A percentile compares a stretch with the other conserved stretches of the same genome.
phyloP scores from a whole-genome alignment of 2,113 vertebrate genomes.

The Gobiocypris rarus region DNA sequence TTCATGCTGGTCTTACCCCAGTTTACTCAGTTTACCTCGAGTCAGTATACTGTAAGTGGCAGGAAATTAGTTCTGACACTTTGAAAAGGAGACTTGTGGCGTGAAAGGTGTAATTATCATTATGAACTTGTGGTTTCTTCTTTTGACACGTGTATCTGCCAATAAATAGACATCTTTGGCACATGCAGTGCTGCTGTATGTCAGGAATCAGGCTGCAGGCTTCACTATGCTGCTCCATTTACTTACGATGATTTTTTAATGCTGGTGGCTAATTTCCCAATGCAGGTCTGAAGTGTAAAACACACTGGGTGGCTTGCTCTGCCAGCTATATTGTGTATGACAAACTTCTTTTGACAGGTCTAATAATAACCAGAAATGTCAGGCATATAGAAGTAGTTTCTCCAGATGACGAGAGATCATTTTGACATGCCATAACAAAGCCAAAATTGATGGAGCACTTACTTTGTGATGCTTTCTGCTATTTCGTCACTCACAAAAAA shows the following conservation, averaged over 20 bases:
- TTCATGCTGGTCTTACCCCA: not conserved
- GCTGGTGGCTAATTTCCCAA: slow-evolving; percentile 16
- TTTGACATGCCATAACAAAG: not conserved
- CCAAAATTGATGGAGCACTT: not conserved
- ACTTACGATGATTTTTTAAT: not conserved
- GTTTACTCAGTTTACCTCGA: not conserved
- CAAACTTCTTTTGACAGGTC: slow-evolving; percentile 28
- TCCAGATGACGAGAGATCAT: not conserved
- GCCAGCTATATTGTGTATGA: not conserved
- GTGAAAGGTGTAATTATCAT: slow-evolving; percentile 13
- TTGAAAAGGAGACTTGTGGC: not conserved
- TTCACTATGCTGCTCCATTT: not conserved
- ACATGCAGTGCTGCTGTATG: not conserved
- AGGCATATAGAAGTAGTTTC: not conserved
- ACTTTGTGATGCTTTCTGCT: too few relatives aligned
- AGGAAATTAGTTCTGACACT: slow-evolving; percentile 23
- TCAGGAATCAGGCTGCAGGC: not conserved
- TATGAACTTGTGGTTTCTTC: slow-evolving; percentile 8
- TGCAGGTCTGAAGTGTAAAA: not conserved
- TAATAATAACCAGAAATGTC: not conserved
- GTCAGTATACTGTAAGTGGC: not conserved
- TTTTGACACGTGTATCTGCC: not conserved
- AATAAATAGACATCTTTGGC: slow-evolving; percentile 2
- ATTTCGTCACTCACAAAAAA: too few relatives aligned
- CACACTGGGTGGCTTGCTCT: not conserved